phyloP scores from a whole-genome alignment of 2,113 vertebrate species.

The Poecilia latipinna region DNA sequence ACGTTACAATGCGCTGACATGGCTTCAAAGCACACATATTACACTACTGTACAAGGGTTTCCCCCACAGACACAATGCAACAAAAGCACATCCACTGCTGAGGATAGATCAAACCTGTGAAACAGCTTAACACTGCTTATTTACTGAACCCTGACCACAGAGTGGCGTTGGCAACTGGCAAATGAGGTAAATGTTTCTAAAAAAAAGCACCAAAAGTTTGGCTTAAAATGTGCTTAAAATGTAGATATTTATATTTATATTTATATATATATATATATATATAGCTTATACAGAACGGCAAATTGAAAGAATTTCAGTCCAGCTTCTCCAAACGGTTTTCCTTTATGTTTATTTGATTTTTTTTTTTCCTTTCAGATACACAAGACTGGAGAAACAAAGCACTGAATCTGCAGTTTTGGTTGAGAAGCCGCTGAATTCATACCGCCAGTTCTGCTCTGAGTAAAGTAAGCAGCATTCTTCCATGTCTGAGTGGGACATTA shows the following conservation, averaged over 20 bases:
- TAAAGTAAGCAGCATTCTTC: slow-evolving; percentile 57
- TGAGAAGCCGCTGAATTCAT: slow-evolving; percentile 41
- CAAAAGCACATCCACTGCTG: slow-evolving; percentile 62
- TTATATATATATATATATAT: slow-evolving; percentile 27
- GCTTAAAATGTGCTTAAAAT: slow-evolving; percentile 32
- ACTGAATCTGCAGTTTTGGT: slow-evolving; percentile 20
- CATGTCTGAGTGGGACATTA: slow-evolving; percentile 62
- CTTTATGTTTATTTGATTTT: neutral
- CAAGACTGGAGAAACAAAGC: slow-evolving; percentile 23
- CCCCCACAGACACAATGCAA: slow-evolving; percentile 68
- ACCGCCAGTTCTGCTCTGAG: slow-evolving; percentile 34
- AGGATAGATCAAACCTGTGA: slow-evolving; percentile 61
- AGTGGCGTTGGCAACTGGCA: slow-evolving; percentile 49
- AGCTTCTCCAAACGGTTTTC: slow-evolving; percentile 21
- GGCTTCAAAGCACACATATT: slow-evolving; percentile 76
- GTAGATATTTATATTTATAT: neutral
- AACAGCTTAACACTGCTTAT: slow-evolving; percentile 66
- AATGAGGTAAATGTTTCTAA: slow-evolving; percentile 74
- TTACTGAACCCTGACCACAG: slow-evolving; percentile 54
- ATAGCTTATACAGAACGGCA: slow-evolving; percentile 62
- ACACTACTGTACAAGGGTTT: slow-evolving; percentile 80
- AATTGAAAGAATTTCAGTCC: slow-evolving; percentile 46
- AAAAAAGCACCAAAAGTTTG: slow-evolving; percentile 70
- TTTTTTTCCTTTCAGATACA: neutral
- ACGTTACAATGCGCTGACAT: slow-evolving; percentile 75